Percentiles rank a stretch among this genome's conserved stretches.
phyloP scores from a whole-genome alignment of 2,113 vertebrate species.

The Chaetodon trifascialis region DNA sequence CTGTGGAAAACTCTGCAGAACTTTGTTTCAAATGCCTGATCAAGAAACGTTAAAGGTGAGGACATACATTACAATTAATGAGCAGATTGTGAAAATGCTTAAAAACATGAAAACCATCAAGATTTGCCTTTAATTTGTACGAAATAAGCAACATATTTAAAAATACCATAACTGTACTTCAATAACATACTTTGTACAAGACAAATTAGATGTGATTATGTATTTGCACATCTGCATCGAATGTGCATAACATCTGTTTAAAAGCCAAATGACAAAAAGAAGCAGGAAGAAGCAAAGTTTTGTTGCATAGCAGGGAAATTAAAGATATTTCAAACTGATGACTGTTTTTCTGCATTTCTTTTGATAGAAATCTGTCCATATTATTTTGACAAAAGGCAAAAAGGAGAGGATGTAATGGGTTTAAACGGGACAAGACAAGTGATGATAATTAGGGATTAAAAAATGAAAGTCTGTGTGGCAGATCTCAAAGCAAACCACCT shows the following conservation, averaged over 20 bases:
- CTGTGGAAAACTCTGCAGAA: not conserved
- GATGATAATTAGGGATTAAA: not conserved
- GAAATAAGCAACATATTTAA: not conserved
- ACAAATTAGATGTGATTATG: not conserved
- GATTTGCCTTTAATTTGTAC: not conserved
- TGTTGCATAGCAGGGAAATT: not conserved
- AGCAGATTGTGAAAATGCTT: too few relatives aligned
- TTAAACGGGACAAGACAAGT: not conserved
- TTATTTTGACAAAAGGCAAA: not conserved
- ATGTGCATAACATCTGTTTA: not conserved
- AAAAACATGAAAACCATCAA: too few relatives aligned
- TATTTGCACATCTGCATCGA: not conserved
- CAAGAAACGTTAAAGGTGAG: not conserved
- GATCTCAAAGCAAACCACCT: constrained; percentile 17
- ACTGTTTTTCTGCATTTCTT: not conserved
- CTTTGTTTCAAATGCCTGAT: not conserved
- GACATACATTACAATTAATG: not conserved
- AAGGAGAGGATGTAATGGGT: constrained; percentile 7
- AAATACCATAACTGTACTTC: not conserved
- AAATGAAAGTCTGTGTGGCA: not conserved
- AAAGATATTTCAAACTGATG: not conserved
- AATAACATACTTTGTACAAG: not conserved
- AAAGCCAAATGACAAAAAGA: not conserved
- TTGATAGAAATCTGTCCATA: not conserved
- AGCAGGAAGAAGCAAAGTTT: too few relatives aligned